Evolutionary conservation across 92 coral and sea anemone genomes (phyloP), one percentile per base, ranked within the genome.

Genomic region (Parazoanthus darwini): DNA sequence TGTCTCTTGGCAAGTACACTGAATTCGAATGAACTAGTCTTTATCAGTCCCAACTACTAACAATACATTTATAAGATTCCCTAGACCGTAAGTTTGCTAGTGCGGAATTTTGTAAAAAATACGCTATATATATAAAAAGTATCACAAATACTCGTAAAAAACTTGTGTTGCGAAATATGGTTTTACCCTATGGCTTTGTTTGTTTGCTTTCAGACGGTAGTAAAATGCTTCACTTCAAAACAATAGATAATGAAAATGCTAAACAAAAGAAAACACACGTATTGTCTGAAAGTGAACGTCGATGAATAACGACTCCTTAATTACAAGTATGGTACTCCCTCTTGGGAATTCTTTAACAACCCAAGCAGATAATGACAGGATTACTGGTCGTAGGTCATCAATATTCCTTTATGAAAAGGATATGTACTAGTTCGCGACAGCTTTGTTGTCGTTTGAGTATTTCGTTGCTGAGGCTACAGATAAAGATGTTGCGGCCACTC

Each of bases 391-490:
- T 29, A 44, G 80, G 46, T 46, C 23, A 44, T 39, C 8, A 42
- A 20, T 67, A 39, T 16, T 65, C 58, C 11, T 82, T 43, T 67
- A 2, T 65, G 9, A 63, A 82, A 11, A 38, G 59, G 0, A 74
- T 22, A 76, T 81, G 22, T 3, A 10, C 86, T 11, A 54, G 59
- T 54, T 65, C 39, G 16, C n/a, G 39, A 44, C 26, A 44, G 78
- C 77, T 44, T 70, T 84, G 79, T 70, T 84, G 25, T 70, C 11
- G 36, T 44, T 43, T 23, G 25, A 43, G 38, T 84, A 2, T 68
- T 25, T 46, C 36, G 79, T 84, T 84, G 78, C 78, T 84, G 39
- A 50, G 77, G 65, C 39, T 84, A 43, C 78, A 82, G 56, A 39
- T 82, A 43, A 68, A 46, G 22, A 46, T 18, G 23, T 39, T 44